Conservation (phyloP, 2,797 vertebrate genomes). For the Lutjanus campechanus region DNA sequence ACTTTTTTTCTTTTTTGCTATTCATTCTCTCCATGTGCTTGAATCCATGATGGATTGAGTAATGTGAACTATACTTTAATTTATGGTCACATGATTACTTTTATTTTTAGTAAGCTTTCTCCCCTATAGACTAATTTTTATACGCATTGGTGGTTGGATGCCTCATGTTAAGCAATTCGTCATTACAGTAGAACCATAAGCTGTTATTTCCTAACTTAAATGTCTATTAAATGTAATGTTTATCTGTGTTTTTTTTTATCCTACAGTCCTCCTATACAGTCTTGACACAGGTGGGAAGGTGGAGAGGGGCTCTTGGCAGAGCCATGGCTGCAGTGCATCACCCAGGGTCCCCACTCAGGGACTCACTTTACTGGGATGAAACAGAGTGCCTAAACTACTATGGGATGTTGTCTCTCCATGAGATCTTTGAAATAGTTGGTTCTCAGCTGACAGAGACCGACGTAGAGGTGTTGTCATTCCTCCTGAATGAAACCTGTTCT, state of each 20-base stretch:
- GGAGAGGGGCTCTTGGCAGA: conserved; percentile 21
- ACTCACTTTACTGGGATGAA: conserved; percentile 90
- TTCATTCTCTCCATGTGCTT: too few species aligned
- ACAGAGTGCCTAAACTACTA: conserved; percentile 92
- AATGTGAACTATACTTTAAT: too few species aligned
- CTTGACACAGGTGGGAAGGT: conserved; percentile 32
- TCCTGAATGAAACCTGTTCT: conserved; percentile 88
- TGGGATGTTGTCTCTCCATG: conserved; percentile 92
- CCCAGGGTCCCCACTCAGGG: conserved; percentile 65
- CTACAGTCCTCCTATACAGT: conserved; percentile 6
- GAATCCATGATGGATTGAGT: too few species aligned
- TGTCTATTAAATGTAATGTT: conserved; percentile 12
- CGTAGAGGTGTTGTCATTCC: conserved; percentile 90
- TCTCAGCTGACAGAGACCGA: conserved; percentile 91
- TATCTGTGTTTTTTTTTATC: not conserved
- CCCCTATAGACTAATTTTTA: too few species aligned
- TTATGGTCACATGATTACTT: too few species aligned
- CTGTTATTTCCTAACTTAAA: not conserved
- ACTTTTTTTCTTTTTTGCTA: too few species aligned
- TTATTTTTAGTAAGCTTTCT: too few species aligned
- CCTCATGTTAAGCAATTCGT: not conserved
- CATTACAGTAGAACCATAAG: not conserved
- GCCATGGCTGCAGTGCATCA: conserved; percentile 77
- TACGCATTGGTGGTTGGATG: not conserved
- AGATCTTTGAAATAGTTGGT: conserved; percentile 92